A percentile compares a stretch with the other conserved stretches of the same genome.
These are phyloP conservation scores for Heterochromis multidens DNA, from an alignment of 2,113 vertebrate species.

Conservation along the genomic window DNA sequence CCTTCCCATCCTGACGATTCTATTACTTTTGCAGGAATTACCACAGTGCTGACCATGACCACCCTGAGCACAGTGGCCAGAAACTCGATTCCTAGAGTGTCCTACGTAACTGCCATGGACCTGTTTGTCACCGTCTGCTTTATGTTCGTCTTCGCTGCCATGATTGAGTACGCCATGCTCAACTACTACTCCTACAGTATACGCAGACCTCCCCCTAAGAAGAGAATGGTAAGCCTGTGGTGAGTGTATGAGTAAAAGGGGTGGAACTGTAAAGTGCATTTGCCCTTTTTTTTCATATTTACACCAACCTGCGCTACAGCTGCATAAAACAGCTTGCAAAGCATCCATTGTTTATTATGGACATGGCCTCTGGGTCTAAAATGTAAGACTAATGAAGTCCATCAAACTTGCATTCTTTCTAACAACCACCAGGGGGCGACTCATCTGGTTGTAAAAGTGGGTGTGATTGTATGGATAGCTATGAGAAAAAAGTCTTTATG, in stretches of 20 bases:
- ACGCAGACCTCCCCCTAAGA: slow-evolving; percentile 77
- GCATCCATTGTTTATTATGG: neutral
- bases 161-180: slow-evolving; percentile 96
- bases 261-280: neutral
- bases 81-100: slow-evolving; percentile 91
- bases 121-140: slow-evolving; percentile 97
- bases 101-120: slow-evolving; percentile 97
- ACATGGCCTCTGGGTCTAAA: too few relatives aligned
- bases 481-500: neutral
- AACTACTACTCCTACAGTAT: slow-evolving; percentile 90
- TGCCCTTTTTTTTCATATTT: neutral
- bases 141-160: slow-evolving; percentile 93
- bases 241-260: neutral
- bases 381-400: too few relatives aligned
- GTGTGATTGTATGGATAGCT: neutral
- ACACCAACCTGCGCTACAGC: neutral
- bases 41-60: slow-evolving; percentile 96
- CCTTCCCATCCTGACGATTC: neutral
- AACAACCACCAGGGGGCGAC: neutral
- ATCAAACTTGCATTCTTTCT: neutral
- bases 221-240: slow-evolving; percentile 81
- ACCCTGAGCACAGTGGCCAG: slow-evolving; percentile 95
- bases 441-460: neutral
- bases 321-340: neutral
- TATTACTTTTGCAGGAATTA: slow-evolving; percentile 82